phyloP scores from a whole-genome alignment of 2,797 vertebrate species.

The Parauchenoglanis punctatus region DNA sequence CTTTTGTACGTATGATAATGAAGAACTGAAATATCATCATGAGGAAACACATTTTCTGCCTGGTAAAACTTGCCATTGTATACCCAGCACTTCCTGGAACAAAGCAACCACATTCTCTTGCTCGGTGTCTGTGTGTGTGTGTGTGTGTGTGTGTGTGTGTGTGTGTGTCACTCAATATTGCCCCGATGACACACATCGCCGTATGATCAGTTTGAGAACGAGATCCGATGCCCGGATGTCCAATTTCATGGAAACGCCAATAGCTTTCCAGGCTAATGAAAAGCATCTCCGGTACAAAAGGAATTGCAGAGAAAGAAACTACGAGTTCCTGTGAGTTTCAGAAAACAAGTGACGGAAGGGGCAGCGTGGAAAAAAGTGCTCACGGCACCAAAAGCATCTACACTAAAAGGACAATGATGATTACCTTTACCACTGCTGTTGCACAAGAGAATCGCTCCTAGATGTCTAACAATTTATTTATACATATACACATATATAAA shows the following conservation, averaged over 20 bases:
- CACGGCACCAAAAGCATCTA: neutral
- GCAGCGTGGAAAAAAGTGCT: neutral
- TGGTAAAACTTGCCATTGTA: slow-evolving; percentile 5
- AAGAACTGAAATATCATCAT: slow-evolving; percentile 8
- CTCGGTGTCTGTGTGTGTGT: too few species aligned
- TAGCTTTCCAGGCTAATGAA: neutral
- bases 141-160: neutral
- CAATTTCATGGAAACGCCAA: neutral
- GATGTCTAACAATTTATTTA: neutral
- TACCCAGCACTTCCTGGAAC: slow-evolving; percentile 16
- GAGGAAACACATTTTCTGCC: neutral
- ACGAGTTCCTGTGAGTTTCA: neutral
- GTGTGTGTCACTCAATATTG: neutral
- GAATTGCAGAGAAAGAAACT: neutral
- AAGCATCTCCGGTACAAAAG: neutral
- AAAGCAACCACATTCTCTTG: neutral
- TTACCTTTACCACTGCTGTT: neutral
- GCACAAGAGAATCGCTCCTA: neutral
- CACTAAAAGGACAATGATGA: neutral
- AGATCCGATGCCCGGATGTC: neutral
- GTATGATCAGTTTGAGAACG: neutral
- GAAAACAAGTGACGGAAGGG: neutral
- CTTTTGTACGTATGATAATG: neutral
- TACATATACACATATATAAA: neutral
- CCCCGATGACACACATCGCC: neutral